Evolutionary conservation across 2,888 invertebrate genomes (phyloP).

Genomic region (Alsophila aescularia): DNA sequence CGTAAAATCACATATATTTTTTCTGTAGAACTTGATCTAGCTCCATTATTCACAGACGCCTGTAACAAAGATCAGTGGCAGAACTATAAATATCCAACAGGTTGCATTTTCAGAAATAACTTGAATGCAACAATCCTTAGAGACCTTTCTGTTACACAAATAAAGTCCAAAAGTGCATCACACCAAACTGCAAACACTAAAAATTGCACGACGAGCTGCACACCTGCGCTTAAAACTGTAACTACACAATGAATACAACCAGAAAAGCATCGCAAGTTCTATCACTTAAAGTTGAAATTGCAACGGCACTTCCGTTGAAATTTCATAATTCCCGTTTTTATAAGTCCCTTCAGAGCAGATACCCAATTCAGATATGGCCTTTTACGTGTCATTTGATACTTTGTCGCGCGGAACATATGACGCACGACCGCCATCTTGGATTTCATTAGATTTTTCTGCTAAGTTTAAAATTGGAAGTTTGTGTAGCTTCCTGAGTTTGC

Average conservation of each 20-base stretch:
- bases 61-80: too few relatives aligned
- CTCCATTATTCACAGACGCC: too few relatives aligned
- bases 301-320: constrained; percentile 1
- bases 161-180: too few relatives aligned
- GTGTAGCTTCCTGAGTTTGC: neutral
- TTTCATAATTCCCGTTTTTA: constrained; percentile 17
- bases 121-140: too few relatives aligned
- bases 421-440: constrained; percentile 16
- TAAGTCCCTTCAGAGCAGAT: neutral
- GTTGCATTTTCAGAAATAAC: too few relatives aligned
- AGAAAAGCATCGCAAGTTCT: neutral
- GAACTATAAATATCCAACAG: too few relatives aligned
- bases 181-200: neutral
- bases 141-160: too few relatives aligned
- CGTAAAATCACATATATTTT: too few relatives aligned
- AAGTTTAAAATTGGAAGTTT: neutral
- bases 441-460: neutral
- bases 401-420: constrained; percentile 11
- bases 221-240: too few relatives aligned
- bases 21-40: too few relatives aligned
- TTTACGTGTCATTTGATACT: constrained; percentile 19
- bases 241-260: too few relatives aligned
- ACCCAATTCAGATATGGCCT: neutral
- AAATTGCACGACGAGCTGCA: too few relatives aligned
- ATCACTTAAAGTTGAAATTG: constrained; percentile 8